phyloP scores from a whole-genome alignment of 1,140 invertebrate species.

The Doryteuthis pealeii region DNA sequence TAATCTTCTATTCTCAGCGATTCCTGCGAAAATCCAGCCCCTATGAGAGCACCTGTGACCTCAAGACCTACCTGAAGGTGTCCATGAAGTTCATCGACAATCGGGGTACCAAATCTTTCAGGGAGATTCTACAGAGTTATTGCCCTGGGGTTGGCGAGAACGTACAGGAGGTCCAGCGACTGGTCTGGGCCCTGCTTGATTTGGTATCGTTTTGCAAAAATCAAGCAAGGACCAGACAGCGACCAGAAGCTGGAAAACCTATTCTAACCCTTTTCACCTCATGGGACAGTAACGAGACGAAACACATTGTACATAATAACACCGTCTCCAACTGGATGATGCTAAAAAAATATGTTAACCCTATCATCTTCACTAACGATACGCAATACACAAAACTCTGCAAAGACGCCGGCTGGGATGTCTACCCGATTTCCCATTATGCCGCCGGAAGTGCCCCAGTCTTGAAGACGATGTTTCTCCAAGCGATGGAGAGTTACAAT shows the following conservation, averaged over 20 bases:
- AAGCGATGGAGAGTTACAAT: slow-evolving; percentile 21
- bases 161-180: background rate
- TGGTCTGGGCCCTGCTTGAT: background rate
- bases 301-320: slow-evolving; percentile 29
- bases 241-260: background rate
- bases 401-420: slow-evolving; percentile 19
- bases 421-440: slow-evolving; percentile 20
- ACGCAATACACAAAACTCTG: slow-evolving; percentile 3
- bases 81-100: slow-evolving; percentile 2
- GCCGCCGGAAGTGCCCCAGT: slow-evolving; percentile 23
- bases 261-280: slow-evolving; percentile 26
- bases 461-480: slow-evolving; percentile 27
- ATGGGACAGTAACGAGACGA: slow-evolving; percentile 24
- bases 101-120: background rate
- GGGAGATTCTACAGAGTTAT: background rate
- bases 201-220: background rate
- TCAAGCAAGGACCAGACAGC: background rate
- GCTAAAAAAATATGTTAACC: slow-evolving; percentile 24
- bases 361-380: slow-evolving; percentile 28
- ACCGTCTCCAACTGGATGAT: slow-evolving; percentile 26
- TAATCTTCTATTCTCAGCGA: background rate
- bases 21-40: background rate
- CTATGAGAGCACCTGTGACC: background rate
- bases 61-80: background rate
- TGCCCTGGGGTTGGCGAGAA: background rate